Evolutionary conservation across 2,113 vertebrate species (phyloP).

Genomic region (Rhea americana): DNA sequence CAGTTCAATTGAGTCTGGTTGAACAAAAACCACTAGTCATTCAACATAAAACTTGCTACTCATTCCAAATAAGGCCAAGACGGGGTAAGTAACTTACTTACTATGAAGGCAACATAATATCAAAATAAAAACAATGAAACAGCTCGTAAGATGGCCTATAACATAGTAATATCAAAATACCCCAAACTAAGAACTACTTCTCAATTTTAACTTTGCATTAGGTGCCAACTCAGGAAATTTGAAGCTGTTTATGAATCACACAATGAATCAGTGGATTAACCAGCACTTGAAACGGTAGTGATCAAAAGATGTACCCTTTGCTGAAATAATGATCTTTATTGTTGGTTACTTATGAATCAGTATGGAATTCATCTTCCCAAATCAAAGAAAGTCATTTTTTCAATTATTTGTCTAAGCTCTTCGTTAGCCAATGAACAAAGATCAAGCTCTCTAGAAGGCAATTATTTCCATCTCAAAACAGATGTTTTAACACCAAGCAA

Average conservation of each 20-base stretch:
- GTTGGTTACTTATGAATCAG: background rate
- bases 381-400: background rate
- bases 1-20: background rate
- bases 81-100: background rate
- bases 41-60: background rate
- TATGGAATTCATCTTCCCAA: background rate
- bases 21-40: background rate
- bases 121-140: background rate
- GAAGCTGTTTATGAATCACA: background rate
- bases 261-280: background rate
- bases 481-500: background rate
- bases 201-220: background rate
- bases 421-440: background rate
- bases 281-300: background rate
- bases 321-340: background rate
- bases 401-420: background rate
- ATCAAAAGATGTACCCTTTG: background rate
- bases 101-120: background rate
- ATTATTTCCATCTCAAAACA: background rate
- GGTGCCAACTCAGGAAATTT: background rate
- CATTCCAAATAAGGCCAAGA: conserved; percentile 16
- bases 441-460: background rate
- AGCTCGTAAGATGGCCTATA: background rate
- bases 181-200: background rate
- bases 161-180: background rate